Percentiles rank a stretch among this genome's conserved stretches.
Conservation (phyloP, 2,113 vertebrate genomes). For the Hipposideros armiger region DNA sequence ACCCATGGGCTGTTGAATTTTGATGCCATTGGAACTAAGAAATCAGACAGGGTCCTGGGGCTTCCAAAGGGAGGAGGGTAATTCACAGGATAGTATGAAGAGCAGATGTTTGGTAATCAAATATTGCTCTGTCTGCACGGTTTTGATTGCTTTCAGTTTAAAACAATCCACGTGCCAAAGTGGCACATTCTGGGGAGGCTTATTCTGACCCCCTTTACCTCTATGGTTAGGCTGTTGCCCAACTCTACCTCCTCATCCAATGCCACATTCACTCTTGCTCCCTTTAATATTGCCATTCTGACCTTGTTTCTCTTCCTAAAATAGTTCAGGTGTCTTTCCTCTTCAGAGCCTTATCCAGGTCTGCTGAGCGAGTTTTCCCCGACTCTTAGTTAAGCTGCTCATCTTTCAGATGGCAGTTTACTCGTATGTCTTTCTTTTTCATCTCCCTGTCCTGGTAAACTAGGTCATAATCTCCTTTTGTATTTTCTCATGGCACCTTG, state of each 20-base stretch:
- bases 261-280: background rate
- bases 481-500: too few relatives aligned
- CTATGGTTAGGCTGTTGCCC: too few relatives aligned
- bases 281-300: background rate
- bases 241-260: background rate
- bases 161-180: too few relatives aligned
- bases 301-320: background rate
- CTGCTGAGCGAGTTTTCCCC: background rate
- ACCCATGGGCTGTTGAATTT: background rate
- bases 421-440: background rate
- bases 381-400: background rate
- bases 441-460: background rate
- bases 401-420: background rate
- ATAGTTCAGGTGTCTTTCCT: background rate
- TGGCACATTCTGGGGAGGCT: too few relatives aligned
- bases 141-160: too few relatives aligned
- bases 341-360: background rate
- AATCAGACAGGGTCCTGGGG: background rate
- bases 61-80: too few relatives aligned
- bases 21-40: background rate
- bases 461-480: background rate
- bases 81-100: too few relatives aligned
- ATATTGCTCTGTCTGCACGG: too few relatives aligned
- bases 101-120: too few relatives aligned
- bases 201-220: too few relatives aligned